Conservation (phyloP, 1,140 invertebrate species). For the Phocides pigmalion region DNA sequence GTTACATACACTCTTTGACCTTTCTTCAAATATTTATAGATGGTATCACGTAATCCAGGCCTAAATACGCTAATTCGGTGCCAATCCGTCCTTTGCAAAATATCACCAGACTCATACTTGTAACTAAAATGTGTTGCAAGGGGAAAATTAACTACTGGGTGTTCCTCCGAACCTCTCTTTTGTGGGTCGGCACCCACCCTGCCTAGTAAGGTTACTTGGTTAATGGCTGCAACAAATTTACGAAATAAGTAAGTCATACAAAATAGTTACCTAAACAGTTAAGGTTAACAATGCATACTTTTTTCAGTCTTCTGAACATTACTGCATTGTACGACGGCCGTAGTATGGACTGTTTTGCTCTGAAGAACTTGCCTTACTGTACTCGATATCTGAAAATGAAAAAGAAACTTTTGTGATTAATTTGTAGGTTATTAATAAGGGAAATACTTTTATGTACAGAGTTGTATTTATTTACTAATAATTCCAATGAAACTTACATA, state of each 20-base stretch:
- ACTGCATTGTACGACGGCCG: constrained; percentile 32
- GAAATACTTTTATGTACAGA: not conserved
- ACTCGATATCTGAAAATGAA: constrained; percentile 3
- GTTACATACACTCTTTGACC: constrained; percentile 93
- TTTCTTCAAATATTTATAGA: constrained; percentile 92
- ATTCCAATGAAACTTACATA: constrained; percentile 12
- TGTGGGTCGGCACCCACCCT: constrained; percentile 94
- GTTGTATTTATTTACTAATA: not conserved
- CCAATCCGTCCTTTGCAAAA: constrained; percentile 95
- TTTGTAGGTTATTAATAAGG: constrained; percentile 1
- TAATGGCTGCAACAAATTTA: constrained; percentile 88
- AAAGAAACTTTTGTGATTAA: not conserved
- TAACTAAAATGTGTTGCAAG: constrained; percentile 95
- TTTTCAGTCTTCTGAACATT: constrained; percentile 52
- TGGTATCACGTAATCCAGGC: constrained; percentile 90
- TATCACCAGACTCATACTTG: constrained; percentile 90
- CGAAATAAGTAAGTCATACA: not conserved
- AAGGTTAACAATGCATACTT: constrained; percentile 38
- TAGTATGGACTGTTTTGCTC: constrained; percentile 32
- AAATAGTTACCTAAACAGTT: not conserved
- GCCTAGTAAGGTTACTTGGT: constrained; percentile 93
- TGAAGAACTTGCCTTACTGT: not conserved
- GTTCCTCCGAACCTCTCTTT: constrained; percentile 90
- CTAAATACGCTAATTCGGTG: constrained; percentile 95
- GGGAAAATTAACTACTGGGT: constrained; percentile 95